phyloP scores from a whole-genome alignment of 92 coral and sea anemone genomes.

The Anthopleura xanthogrammica region DNA sequence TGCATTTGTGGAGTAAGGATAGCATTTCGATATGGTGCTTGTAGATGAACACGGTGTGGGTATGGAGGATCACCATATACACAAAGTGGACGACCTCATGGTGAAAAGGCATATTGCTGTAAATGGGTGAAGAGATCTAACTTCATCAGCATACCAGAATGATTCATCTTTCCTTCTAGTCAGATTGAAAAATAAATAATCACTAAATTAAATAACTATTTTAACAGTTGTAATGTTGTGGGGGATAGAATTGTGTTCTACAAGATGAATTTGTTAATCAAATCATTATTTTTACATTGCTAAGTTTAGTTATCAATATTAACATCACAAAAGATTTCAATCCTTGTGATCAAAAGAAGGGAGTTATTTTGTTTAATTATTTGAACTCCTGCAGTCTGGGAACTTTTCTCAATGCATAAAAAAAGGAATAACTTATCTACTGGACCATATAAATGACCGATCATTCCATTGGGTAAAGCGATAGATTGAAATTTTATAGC shows the following conservation, averaged over 20 bases:
- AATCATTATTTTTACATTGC: too few species aligned
- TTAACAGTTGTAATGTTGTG: not conserved
- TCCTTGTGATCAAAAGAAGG: too few species aligned
- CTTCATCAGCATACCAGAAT: not conserved
- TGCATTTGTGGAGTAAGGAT: too few species aligned
- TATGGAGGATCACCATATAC: not conserved
- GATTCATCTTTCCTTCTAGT: not conserved
- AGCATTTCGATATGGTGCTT: not conserved
- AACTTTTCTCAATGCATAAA: not conserved
- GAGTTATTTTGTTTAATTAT: too few species aligned
- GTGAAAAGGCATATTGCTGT: not conserved
- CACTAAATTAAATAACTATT: not conserved
- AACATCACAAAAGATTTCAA: too few species aligned
- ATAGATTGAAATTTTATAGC: constrained; percentile 7
- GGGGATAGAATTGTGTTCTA: too few species aligned
- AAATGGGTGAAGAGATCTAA: not conserved
- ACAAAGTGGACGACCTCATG: not conserved
- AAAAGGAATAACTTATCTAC: constrained; percentile 9
- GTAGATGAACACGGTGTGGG: not conserved
- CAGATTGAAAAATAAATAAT: too few species aligned
- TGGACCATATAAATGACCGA: constrained; percentile 9
- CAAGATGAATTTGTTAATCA: not conserved
- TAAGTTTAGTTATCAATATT: too few species aligned
- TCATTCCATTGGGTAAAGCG: constrained; percentile 10
- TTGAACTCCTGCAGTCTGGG: too few species aligned